These are phyloP conservation scores for Parasteatoda tepidariorum DNA, from an alignment of 1,140 invertebrate species.

Conservation along the genomic window DNA sequence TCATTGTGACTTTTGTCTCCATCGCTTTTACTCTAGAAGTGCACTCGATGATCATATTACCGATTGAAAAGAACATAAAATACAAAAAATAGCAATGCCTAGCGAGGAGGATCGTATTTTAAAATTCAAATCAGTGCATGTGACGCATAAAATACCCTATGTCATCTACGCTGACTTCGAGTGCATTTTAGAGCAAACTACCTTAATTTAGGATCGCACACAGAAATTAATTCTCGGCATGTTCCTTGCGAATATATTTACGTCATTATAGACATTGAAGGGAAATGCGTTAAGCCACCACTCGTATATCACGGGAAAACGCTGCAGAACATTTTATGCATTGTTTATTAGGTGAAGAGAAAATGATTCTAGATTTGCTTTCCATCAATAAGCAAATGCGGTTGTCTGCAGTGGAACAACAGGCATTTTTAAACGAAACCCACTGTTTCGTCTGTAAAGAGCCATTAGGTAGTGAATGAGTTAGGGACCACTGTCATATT, in stretches of 20 bases:
- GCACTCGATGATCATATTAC: not conserved
- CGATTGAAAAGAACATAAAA: too few relatives aligned
- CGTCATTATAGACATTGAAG: not conserved
- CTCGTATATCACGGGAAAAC: conserved; percentile 1
- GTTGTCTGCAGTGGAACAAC: not conserved
- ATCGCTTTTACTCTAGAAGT: not conserved
- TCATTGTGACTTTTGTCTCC: too few relatives aligned
- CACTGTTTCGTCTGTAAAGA: not conserved
- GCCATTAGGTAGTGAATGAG: not conserved
- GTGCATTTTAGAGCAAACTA: not conserved
- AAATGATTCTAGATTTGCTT: too few relatives aligned
- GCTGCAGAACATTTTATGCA: not conserved
- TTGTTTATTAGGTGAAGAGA: not conserved
- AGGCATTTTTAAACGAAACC: not conserved
- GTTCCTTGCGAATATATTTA: not conserved
- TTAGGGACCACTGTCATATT: not conserved
- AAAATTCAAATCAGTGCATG: not conserved
- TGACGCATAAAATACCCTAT: not conserved
- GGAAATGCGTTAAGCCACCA: not conserved
- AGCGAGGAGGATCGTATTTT: not conserved
- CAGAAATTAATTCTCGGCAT: not conserved
- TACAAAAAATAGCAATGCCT: conserved; percentile 2
- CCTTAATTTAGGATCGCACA: not conserved
- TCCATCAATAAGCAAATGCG: not conserved
- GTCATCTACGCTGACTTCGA: conserved; percentile 23